Conservation (phyloP, 1,140 invertebrate genomes). For the Adelges cooleyi region DNA sequence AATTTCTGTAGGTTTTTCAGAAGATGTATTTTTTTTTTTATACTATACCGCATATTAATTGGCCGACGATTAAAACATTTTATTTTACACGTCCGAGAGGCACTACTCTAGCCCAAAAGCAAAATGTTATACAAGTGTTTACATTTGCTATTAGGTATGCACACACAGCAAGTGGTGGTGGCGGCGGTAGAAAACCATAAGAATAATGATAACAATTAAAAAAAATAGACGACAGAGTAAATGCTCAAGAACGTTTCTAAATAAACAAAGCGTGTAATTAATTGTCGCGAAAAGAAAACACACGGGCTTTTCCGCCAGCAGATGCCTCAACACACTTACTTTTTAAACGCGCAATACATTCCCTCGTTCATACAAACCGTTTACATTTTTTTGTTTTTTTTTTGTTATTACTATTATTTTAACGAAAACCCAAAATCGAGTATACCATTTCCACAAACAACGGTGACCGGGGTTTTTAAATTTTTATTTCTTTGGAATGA, state of each 20-base stretch:
- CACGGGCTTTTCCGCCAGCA: background rate
- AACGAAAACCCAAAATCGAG: too few species aligned
- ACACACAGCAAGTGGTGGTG: too few species aligned
- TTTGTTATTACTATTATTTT: too few species aligned
- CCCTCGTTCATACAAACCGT: too few species aligned
- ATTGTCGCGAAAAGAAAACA: background rate
- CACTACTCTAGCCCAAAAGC: background rate
- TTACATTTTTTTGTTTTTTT: too few species aligned
- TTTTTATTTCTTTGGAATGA: too few species aligned
- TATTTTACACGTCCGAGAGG: background rate
- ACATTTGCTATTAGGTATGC: background rate
- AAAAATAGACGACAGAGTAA: background rate
- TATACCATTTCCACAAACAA: too few species aligned
- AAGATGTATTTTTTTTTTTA: background rate
- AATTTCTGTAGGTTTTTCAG: background rate
- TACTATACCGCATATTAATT: background rate
- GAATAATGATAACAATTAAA: background rate
- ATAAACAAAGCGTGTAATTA: background rate
- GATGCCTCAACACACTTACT: conserved; percentile 1
- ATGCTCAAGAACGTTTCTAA: conserved; percentile 20
- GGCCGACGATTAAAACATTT: background rate
- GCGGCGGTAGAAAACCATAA: background rate
- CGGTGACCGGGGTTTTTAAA: too few species aligned
- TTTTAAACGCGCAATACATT: background rate
- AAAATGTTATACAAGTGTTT: background rate